These are phyloP conservation scores for Chrysocyon brachyurus DNA, from an alignment of 2,797 vertebrate species.

Conservation along the genomic window DNA sequence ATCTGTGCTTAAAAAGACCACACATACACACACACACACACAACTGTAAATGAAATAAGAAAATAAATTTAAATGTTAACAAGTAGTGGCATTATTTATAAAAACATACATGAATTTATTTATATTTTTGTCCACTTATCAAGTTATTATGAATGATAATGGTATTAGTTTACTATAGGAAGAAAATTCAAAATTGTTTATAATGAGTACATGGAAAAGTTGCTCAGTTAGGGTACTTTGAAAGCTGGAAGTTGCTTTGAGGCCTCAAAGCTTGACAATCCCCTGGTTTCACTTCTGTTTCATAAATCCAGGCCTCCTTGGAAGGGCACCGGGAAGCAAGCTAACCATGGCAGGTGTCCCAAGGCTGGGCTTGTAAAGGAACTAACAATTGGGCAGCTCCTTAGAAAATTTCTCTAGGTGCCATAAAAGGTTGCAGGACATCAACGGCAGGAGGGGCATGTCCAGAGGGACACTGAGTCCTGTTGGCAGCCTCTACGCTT, in stretches of 20 bases:
- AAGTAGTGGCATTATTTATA: slow-evolving; percentile 15
- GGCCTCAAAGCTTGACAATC: slow-evolving; percentile 6
- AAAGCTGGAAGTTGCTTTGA: neutral
- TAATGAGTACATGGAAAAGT: neutral
- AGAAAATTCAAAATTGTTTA: neutral
- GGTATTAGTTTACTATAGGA: neutral
- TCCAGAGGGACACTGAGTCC: neutral
- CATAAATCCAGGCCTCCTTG: neutral
- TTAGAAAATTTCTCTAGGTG: neutral
- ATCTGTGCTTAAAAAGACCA: neutral
- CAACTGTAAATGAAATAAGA: neutral
- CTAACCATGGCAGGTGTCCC: neutral
- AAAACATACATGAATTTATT: neutral
- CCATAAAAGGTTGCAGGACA: neutral
- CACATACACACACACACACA: too few relatives aligned
- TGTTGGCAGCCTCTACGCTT: neutral
- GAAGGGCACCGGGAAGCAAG: neutral
- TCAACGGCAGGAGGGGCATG: neutral
- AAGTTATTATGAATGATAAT: slow-evolving; percentile 4
- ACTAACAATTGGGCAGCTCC: neutral
- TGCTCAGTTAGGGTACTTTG: neutral
- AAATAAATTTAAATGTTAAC: slow-evolving; percentile 3
- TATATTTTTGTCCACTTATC: neutral
- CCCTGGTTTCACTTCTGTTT: neutral
- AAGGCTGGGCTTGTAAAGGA: neutral